Evolutionary conservation across 2,797 vertebrate species (phyloP), one percentile per base, ranked within the genome.

Genomic region (Lepidocolaptes lacrymiger): DNA sequence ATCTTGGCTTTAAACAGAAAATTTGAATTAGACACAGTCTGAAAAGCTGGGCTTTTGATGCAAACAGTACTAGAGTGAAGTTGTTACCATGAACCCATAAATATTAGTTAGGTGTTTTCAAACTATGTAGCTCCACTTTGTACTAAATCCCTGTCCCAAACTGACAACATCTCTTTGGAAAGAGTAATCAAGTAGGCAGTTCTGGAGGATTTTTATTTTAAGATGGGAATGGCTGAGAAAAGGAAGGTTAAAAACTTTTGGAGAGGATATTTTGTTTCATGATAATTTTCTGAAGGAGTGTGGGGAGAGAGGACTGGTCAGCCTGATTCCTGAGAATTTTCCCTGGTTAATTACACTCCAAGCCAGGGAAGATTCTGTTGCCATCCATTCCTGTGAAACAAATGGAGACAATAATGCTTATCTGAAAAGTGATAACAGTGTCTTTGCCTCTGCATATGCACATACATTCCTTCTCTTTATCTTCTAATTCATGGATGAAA

Each of bases 311-410:
- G 22, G 43, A 67, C 17, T 81, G 11, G 7, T 26, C 17, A 55
- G 22, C 20, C 30, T 44, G 76, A 92, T 85, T 92, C 61, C 48
- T 71, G 37, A 78, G 48, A 85, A 82, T 89, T 91, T 91, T 89
- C 36, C 14, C 22, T 64, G 24, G 56, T 93, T 86, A 59, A 58
- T 84, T 74, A 81, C 3, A 5, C 20, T 58, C 5, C 36, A 26
- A 28, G 27, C 4, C 26, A 55, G 26, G 27, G 39, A 30, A 28
- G 7, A 3, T 5, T 73, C 30, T 81, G 7, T 23, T 75, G 22
- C 49, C 64, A 24, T 64, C 49, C 61, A 24, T 62, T 81, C 34
- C 7, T 51, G 43, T 66, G 62, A 66, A 86, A 72, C 10, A 85
- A 44, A 26, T n/a, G 19, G 21, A 75, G 37, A 48, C n/a, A 14